Percentiles rank a stretch among this genome's conserved stretches.
phyloP scores from a whole-genome alignment of 2,797 vertebrate genomes.

The Nyctibius grandis region DNA sequence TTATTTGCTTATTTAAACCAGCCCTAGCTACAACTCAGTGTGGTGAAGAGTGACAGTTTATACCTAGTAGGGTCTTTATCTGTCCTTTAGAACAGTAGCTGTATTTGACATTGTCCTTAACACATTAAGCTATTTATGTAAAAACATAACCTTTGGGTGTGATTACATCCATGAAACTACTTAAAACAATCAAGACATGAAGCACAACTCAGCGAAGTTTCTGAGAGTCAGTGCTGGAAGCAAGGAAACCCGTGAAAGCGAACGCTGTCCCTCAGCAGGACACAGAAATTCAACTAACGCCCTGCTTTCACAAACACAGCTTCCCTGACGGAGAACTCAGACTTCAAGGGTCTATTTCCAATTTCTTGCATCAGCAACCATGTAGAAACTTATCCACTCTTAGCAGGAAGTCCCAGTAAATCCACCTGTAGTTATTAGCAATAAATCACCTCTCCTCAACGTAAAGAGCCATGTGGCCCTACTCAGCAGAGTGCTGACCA shows the following conservation, averaged over 20 bases:
- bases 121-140: not conserved
- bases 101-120: not conserved
- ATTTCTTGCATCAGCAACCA: not conserved
- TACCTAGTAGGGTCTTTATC: not conserved
- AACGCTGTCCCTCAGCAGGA: not conserved
- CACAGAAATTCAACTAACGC: not conserved
- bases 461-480: not conserved
- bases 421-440: not conserved
- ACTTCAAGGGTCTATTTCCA: not conserved
- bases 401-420: not conserved
- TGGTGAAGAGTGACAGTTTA: not conserved
- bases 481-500: not conserved
- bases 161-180: not conserved
- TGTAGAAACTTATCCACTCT: not conserved
- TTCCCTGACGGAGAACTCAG: not conserved
- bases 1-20: not conserved
- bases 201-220: not conserved
- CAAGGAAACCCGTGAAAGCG: not conserved
- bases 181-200: not conserved
- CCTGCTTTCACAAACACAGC: accelerated
- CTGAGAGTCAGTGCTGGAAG: not conserved
- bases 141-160: not conserved
- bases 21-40: not conserved
- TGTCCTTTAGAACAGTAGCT: not conserved
- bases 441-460: not conserved